phyloP scores from a whole-genome alignment of 1,140 invertebrate genomes.

The Dendroctonus valens region DNA sequence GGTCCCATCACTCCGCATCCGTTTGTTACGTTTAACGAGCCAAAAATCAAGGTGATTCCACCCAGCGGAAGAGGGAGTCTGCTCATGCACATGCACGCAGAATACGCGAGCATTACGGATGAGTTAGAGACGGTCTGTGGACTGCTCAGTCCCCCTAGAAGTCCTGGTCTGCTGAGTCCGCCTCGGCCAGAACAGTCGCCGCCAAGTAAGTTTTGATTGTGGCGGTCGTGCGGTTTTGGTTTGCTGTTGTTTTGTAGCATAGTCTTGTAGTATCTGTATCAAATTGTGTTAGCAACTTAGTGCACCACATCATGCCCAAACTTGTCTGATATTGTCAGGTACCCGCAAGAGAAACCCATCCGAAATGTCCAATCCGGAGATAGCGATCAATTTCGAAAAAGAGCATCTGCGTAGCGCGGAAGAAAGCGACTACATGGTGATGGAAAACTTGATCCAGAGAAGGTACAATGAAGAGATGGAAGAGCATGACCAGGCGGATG shows the following conservation, averaged over 20 bases:
- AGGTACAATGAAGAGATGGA: conserved; percentile 55
- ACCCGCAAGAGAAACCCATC: conserved; percentile 57
- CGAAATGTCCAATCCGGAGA: conserved; percentile 76
- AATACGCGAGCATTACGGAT: conserved; percentile 93
- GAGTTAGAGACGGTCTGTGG: conserved; percentile 85
- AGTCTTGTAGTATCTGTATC: too few species aligned
- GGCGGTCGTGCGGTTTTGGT: too few species aligned
- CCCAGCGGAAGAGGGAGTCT: conserved; percentile 67
- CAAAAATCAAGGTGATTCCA: conserved; percentile 61
- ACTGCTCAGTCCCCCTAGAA: conserved; percentile 68
- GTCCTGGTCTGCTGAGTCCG: conserved; percentile 61
- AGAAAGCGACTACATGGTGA: conserved; percentile 85
- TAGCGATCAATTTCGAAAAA: conserved; percentile 77
- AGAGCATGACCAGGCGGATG: conserved; percentile 35
- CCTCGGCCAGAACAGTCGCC: conserved; percentile 53
- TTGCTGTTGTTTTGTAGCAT: too few species aligned
- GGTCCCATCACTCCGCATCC: conserved; percentile 49
- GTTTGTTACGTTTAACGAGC: conserved; percentile 60
- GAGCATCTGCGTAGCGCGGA: conserved; percentile 85
- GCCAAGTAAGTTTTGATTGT: conserved; percentile 40
- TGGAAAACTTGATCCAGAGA: conserved; percentile 84
- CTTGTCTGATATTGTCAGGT: conserved; percentile 24
- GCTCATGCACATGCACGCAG: conserved; percentile 77
- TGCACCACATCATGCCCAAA: not conserved
- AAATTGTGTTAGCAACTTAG: not conserved